A percentile compares a stretch with the other conserved stretches of the same genome.
phyloP scores from a whole-genome alignment of 2,797 vertebrate species.

The Notolepis coatsorum region DNA sequence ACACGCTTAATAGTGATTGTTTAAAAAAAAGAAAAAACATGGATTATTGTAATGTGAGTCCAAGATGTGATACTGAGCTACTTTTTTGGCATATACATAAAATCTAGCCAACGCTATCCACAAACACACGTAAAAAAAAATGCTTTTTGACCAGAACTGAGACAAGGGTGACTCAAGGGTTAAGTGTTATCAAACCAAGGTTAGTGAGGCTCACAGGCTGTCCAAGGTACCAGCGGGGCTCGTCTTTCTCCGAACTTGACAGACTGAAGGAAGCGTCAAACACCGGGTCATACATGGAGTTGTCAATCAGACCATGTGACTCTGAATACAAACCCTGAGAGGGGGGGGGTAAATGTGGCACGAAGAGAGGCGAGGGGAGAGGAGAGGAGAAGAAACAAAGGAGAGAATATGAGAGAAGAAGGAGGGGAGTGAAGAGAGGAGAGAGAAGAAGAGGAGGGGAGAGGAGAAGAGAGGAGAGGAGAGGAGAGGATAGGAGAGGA shows the following conservation, averaged over 20 bases:
- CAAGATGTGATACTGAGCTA: too few species aligned
- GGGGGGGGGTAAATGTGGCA: neutral
- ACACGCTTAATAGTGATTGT: too few species aligned
- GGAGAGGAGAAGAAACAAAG: neutral
- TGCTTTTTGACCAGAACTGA: too few species aligned
- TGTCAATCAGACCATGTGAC: slow-evolving; percentile 84
- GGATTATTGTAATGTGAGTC: too few species aligned
- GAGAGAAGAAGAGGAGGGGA: neutral
- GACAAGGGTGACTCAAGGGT: too few species aligned
- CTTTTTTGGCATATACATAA: too few species aligned
- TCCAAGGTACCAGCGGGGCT: slow-evolving; percentile 81
- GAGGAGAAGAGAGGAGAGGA: neutral
- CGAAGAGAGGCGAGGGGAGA: too few species aligned
- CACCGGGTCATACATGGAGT: slow-evolving; percentile 82
- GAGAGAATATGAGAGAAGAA: neutral
- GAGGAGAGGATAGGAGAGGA: neutral
- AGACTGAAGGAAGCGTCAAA: slow-evolving; percentile 79
- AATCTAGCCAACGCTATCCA: too few species aligned
- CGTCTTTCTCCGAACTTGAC: slow-evolving; percentile 75
- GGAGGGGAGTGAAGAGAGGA: neutral
- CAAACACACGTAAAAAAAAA: too few species aligned
- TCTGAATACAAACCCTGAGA: slow-evolving; percentile 82
- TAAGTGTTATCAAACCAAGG: neutral
- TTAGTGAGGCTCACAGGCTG: slow-evolving; percentile 75
- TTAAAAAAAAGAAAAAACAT: too few species aligned